Evolutionary conservation across 2,113 vertebrate genomes (phyloP).

Genomic region (Macrotis lagotis): DNA sequence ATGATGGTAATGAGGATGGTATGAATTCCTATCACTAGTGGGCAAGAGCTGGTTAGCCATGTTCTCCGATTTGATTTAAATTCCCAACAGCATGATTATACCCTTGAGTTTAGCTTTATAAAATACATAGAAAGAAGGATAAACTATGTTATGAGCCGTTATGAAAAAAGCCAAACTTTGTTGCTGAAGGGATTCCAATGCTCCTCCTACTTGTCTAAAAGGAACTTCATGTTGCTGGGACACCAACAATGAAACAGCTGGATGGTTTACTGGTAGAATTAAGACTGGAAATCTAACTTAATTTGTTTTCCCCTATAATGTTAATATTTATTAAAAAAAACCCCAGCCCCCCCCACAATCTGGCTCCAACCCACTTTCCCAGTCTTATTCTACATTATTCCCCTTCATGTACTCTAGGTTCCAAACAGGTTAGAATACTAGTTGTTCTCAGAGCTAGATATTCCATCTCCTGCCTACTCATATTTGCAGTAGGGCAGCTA

Average conservation of each 20-base stretch:
- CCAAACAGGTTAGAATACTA: background rate
- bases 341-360: background rate
- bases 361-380: background rate
- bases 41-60: background rate
- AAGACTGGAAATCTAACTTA: background rate
- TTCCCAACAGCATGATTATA: background rate
- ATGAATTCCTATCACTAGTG: background rate
- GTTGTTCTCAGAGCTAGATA: background rate
- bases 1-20: background rate
- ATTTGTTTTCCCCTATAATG: background rate
- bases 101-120: background rate
- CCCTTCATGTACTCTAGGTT: background rate
- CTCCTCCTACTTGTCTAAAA: background rate
- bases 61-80: background rate
- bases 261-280: background rate
- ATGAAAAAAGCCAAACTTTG: conserved; percentile 1
- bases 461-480: background rate
- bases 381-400: background rate
- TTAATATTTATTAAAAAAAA: background rate
- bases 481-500: too few relatives aligned
- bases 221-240: background rate
- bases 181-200: background rate
- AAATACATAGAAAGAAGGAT: background rate
- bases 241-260: background rate
- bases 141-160: background rate